phyloP scores from a whole-genome alignment of 1,140 invertebrate genomes.

The Zaprionus ghesquierei region DNA sequence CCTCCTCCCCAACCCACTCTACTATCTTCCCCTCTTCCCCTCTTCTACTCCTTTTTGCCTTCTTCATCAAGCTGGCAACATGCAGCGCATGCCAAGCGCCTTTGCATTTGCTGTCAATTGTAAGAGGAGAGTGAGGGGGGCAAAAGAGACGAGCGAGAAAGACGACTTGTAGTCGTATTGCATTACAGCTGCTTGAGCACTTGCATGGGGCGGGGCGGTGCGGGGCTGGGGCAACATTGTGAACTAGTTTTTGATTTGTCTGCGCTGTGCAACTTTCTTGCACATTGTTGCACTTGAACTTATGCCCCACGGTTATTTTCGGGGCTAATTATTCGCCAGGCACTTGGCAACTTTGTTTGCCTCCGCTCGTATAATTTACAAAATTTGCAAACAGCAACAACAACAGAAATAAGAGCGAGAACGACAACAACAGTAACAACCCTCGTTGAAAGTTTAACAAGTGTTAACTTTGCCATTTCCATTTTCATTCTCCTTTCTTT shows the following conservation, averaged over 20 bases:
- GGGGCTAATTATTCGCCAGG: slow-evolving; percentile 76
- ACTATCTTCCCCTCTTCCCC: neutral
- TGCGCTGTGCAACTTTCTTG: slow-evolving; percentile 60
- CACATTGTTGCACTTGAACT: slow-evolving; percentile 80
- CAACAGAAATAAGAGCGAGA: slow-evolving; percentile 23
- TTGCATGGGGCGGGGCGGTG: neutral
- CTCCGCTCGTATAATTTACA: slow-evolving; percentile 67
- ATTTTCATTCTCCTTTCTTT: slow-evolving; percentile 74
- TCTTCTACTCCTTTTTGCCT: neutral
- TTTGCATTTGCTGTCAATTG: slow-evolving; percentile 77
- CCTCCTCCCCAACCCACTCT: too few relatives aligned
- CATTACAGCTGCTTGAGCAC: slow-evolving; percentile 42
- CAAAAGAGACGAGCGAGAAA: neutral
- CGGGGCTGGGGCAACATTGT: slow-evolving; percentile 41
- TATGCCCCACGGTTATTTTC: slow-evolving; percentile 75
- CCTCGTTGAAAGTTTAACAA: slow-evolving; percentile 77
- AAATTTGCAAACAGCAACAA: slow-evolving; percentile 44
- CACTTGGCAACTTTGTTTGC: slow-evolving; percentile 76
- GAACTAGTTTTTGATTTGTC: slow-evolving; percentile 70
- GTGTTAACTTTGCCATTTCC: slow-evolving; percentile 80
- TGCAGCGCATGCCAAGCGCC: slow-evolving; percentile 75
- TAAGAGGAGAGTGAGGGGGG: neutral
- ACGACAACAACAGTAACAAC: slow-evolving; percentile 33
- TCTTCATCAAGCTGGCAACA: slow-evolving; percentile 34
- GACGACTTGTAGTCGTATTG: slow-evolving; percentile 36